These are phyloP conservation scores for Pemphredon lugubris DNA, from an alignment of 2,888 invertebrate species.

Conservation along the genomic window DNA sequence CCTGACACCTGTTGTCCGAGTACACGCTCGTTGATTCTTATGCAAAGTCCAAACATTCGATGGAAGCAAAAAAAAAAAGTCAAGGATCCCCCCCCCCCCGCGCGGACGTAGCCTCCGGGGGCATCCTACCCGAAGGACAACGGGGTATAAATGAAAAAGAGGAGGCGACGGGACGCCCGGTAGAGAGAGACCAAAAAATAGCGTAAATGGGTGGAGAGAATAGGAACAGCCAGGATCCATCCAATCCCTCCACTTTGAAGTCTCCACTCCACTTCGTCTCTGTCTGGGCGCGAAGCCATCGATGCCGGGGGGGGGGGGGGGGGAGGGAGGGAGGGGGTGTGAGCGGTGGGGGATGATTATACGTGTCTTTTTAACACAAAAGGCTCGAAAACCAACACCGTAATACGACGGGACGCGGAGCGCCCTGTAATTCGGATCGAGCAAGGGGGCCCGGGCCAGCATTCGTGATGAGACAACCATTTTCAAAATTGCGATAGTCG, in stretches of 20 bases:
- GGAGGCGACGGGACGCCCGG: background rate
- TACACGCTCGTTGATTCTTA: conserved; percentile 45
- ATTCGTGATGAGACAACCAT: conserved; percentile 79
- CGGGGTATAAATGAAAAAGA: background rate
- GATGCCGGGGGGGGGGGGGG: no score
- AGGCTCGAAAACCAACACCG: conserved; percentile 82
- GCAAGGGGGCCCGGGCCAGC: conserved; percentile 49
- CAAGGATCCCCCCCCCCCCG: background rate
- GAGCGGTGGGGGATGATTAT: conserved; percentile 75
- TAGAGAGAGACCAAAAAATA: conserved; percentile 8
- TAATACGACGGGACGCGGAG: conserved; percentile 78
- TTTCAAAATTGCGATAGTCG: conserved; percentile 78
- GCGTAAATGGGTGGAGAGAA: conserved; percentile 10
- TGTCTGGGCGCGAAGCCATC: conserved; percentile 29
- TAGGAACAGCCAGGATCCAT: conserved; percentile 24
- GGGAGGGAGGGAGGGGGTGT: no score
- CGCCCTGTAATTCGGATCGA: conserved; percentile 79
- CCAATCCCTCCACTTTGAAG: conserved; percentile 45
- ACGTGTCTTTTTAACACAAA: conserved; percentile 81
- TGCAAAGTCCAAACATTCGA: conserved; percentile 40
- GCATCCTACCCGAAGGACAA: conserved; percentile 15
- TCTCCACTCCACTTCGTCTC: conserved; percentile 25
- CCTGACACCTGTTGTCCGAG: conserved; percentile 50
- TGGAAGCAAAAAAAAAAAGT: conserved; percentile 5
- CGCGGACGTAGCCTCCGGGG: conserved; percentile 16